Base-by-base conservation (phyloP, 2,113 vertebrate genomes). In the Ceyx melanurus region DNA sequence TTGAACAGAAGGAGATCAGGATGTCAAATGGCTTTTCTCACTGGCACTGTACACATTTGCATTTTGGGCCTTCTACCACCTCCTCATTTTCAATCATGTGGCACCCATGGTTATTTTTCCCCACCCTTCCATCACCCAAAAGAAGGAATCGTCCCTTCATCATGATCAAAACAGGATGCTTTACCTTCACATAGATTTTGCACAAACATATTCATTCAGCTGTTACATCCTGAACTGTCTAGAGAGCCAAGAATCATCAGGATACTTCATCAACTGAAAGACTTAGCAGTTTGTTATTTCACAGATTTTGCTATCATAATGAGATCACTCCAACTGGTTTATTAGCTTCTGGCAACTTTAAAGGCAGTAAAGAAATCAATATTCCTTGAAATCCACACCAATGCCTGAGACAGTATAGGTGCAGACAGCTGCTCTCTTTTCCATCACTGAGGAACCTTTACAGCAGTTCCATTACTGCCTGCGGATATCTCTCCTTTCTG, bases 371-470 rank as follows among this genome's bases (percentile, higher is more conserved):
- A 62, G 50, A 74, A 77, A 70, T 42, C 45, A 65, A 5, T 40
- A 86, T 7, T 57, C 50, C 13, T 70, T 9, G 1, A 2, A 8
- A 66, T 46, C 88, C 31, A 84, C 33, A 84, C 7, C 31, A 71
- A 6, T 0, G 0, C 16, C 23, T 20, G 57, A 50, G 66, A 62
- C 9, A 87, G 56, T 0, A 74, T 20, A 81, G 35, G 43, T 29
- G n/a, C 19, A 60, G 82, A 25, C 13, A 86, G 65, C 1, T 33
- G n/a, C 35, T 35, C 29, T 46, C 71, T 56, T 90, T 40, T 65
- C 40, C n/a, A 73, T 29, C 29, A 86, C 5, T 7, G 18, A 91
- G 12, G 21, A 70, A 50, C 4, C 4, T 88, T 56, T 80, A 11
- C 67, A 76, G 67, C 26, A 61, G 35, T 62, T 54, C 46, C 45